Evolutionary conservation across 2,888 invertebrate species (phyloP).

Genomic region (Celastrina argiolus): DNA sequence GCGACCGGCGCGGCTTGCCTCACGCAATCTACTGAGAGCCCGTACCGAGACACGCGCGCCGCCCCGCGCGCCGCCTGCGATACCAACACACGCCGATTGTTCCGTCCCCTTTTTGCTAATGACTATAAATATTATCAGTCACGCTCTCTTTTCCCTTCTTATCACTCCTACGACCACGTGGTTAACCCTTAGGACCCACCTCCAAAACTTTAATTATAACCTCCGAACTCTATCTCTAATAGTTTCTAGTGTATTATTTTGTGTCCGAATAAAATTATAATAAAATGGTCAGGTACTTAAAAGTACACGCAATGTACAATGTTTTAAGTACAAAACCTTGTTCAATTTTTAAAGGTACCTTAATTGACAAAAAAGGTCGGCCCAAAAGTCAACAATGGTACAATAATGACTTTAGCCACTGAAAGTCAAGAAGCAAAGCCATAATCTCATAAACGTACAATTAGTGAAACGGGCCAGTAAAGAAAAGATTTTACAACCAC

Average conservation of each 20-base stretch:
- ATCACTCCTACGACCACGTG: slow-evolving; percentile 69
- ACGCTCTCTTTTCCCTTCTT: slow-evolving; percentile 71
- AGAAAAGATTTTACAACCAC: slow-evolving; percentile 78
- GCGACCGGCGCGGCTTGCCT: slow-evolving; percentile 80
- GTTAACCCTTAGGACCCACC: not conserved
- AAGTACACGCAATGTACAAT: not conserved
- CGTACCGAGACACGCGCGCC: slow-evolving; percentile 74
- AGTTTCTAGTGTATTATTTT: not conserved
- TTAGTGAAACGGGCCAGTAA: slow-evolving; percentile 76
- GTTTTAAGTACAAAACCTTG: not conserved
- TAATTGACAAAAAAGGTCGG: slow-evolving; percentile 18
- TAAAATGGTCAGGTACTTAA: not conserved
- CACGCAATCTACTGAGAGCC: slow-evolving; percentile 82
- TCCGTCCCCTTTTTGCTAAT: slow-evolving; percentile 78
- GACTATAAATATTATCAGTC: slow-evolving; percentile 76
- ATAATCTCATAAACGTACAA: slow-evolving; percentile 78
- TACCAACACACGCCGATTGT: slow-evolving; percentile 60
- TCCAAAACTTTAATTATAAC: not conserved
- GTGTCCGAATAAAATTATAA: not conserved
- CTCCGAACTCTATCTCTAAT: not conserved
- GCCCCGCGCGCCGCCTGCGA: slow-evolving; percentile 75
- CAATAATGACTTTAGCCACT: slow-evolving; percentile 61
- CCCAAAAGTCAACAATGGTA: slow-evolving; percentile 58
- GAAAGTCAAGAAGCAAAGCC: slow-evolving; percentile 72
- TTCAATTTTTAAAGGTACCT: not conserved